phyloP scores from a whole-genome alignment of 2,797 vertebrate genomes.

The Epinephelus coioides region DNA sequence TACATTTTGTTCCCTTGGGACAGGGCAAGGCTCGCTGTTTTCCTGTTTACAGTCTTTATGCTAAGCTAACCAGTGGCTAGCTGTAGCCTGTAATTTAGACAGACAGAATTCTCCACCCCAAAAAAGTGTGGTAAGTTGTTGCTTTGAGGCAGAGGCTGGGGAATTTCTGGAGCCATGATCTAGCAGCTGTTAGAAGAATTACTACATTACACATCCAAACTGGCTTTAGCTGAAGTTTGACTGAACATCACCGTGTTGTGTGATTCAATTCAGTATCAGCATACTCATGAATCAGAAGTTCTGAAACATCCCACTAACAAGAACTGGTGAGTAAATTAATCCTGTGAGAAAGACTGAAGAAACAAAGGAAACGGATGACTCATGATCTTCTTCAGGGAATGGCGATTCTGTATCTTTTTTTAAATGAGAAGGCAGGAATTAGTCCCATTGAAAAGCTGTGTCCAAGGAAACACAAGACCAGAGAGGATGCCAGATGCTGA shows the following conservation, averaged over 20 bases:
- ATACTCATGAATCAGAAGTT: neutral
- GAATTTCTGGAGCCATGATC: neutral
- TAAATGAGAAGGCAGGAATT: neutral
- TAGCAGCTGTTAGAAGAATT: neutral
- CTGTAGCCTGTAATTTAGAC: no score
- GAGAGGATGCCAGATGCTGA: no score
- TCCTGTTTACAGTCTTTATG: neutral
- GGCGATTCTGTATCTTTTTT: neutral
- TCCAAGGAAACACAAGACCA: neutral
- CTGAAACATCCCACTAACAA: neutral
- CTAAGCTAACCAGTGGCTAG: neutral
- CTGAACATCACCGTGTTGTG: neutral
- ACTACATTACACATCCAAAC: neutral
- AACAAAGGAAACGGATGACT: slow-evolving; percentile 26
- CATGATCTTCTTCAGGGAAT: slow-evolving; percentile 2
- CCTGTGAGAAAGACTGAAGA: neutral
- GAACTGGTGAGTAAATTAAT: neutral
- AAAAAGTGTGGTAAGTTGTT: neutral
- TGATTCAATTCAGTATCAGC: no score
- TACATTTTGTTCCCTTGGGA: no score
- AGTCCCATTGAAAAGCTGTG: neutral
- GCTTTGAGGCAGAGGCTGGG: neutral
- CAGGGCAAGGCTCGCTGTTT: neutral
- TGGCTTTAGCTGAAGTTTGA: neutral
- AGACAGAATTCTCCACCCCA: no score